These are phyloP conservation scores for Cephalopholis sonnerati DNA, from an alignment of 2,113 vertebrate genomes.

Conservation along the genomic window DNA sequence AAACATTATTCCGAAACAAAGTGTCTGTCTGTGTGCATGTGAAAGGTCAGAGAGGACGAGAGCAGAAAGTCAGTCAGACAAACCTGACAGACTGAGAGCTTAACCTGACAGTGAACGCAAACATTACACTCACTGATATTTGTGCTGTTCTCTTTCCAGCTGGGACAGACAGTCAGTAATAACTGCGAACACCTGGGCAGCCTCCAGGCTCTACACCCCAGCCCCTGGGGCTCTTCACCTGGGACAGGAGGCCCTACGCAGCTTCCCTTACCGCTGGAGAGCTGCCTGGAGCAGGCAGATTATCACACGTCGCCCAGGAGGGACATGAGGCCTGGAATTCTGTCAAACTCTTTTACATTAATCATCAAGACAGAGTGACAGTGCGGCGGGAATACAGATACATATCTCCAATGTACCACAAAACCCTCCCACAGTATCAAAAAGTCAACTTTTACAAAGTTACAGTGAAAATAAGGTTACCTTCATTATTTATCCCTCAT, in stretches of 20 bases:
- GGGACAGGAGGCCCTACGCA: constrained; percentile 69
- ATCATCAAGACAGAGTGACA: constrained; percentile 78
- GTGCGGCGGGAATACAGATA: constrained; percentile 64
- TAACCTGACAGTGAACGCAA: constrained; percentile 59
- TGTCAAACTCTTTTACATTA: constrained; percentile 82
- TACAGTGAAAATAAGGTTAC: constrained; percentile 36
- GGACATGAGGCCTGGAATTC: constrained; percentile 77
- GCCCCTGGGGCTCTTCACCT: constrained; percentile 84
- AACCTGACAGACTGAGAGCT: constrained; percentile 55
- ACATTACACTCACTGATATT: constrained; percentile 62
- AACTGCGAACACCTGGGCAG: constrained; percentile 83
- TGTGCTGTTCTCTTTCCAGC: constrained; percentile 61
- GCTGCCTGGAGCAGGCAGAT: constrained; percentile 72
- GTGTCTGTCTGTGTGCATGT: constrained; percentile 12
- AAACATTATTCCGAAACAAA: constrained; percentile 42
- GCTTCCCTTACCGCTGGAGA: constrained; percentile 64
- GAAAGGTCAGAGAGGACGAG: constrained; percentile 51
- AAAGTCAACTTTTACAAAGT: constrained; percentile 66
- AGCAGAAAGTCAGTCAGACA: constrained; percentile 62
- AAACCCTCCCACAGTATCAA: constrained; percentile 34
- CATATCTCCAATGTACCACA: constrained; percentile 44
- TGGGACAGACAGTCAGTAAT: constrained; percentile 76
- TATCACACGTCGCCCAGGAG: constrained; percentile 78
- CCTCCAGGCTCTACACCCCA: constrained; percentile 79
- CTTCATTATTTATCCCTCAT: not conserved